Percentiles rank a stretch among this genome's conserved stretches.
These are phyloP conservation scores for Orchesella cincta DNA, from an alignment of 1,140 invertebrate species.

Conservation along the genomic window DNA sequence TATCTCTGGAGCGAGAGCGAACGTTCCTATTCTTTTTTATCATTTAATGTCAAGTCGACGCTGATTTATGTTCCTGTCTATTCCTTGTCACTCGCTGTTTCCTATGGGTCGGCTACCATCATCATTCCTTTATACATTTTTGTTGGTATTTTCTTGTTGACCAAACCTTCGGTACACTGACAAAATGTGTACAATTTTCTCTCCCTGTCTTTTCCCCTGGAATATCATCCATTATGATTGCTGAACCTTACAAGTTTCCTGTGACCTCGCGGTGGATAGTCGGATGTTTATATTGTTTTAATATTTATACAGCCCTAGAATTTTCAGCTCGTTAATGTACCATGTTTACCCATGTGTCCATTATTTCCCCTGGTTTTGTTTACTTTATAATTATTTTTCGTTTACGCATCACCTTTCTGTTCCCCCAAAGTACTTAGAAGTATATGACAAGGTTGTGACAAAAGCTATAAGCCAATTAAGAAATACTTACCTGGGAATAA, in stretches of 20 bases:
- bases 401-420: not conserved
- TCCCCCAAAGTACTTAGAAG: not conserved
- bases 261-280: not conserved
- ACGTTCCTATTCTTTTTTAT: constrained; percentile 24
- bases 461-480: not conserved
- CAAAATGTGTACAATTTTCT: not conserved
- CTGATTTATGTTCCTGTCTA: constrained; percentile 27
- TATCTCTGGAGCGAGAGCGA: constrained; percentile 21
- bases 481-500: not conserved
- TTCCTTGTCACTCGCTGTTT: constrained; percentile 3
- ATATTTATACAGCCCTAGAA: no score
- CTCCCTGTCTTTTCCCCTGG: not conserved
- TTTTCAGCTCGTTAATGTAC: constrained; percentile 7
- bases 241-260: not conserved
- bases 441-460: not conserved
- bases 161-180: not conserved
- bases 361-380: constrained; percentile 2
- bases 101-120: not conserved
- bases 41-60: constrained; percentile 2
- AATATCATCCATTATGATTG: not conserved
- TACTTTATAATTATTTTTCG: constrained; percentile 23
- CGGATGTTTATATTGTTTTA: not conserved
- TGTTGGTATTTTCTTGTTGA: not conserved
- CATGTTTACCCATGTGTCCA: constrained; percentile 4
- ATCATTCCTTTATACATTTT: not conserved